Conservation (phyloP, 2,888 invertebrate species). For the Drosophila leonis region DNA sequence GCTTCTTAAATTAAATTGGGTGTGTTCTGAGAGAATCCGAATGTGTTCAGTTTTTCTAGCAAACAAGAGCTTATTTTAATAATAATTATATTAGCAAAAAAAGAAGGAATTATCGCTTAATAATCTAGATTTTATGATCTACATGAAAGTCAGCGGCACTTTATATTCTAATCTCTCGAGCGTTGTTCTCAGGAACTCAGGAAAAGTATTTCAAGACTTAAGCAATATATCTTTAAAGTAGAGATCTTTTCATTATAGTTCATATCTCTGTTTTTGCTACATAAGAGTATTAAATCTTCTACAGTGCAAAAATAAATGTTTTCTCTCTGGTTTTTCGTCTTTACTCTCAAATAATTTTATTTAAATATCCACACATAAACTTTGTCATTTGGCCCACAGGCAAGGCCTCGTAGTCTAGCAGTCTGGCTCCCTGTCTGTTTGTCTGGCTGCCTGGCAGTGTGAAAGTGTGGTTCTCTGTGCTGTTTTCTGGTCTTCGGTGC, state of each 20-base stretch:
- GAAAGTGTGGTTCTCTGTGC: neutral
- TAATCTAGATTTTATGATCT: too few species aligned
- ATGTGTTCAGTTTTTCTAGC: too few species aligned
- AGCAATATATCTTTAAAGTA: neutral
- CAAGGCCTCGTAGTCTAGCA: neutral
- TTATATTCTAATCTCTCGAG: too few species aligned
- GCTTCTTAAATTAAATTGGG: too few species aligned
- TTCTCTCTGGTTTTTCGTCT: slow-evolving; percentile 13
- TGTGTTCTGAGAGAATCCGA: too few species aligned
- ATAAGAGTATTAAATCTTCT: neutral
- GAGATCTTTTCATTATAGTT: neutral
- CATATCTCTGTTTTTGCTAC: neutral
- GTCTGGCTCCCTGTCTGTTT: neutral
- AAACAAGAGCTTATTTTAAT: too few species aligned
- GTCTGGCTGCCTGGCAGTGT: neutral
- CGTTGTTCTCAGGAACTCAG: too few species aligned
- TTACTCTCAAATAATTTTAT: slow-evolving; percentile 65
- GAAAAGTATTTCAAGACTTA: too few species aligned
- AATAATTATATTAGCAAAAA: too few species aligned
- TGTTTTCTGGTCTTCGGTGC: slow-evolving; percentile 18
- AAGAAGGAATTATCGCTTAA: too few species aligned
- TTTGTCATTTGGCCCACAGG: slow-evolving; percentile 36
- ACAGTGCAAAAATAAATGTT: neutral
- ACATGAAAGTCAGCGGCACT: too few species aligned
- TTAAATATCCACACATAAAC: slow-evolving; percentile 71